Percentiles rank a stretch among this genome's conserved stretches.
phyloP scores from a whole-genome alignment of 1,140 invertebrate genomes.

The Hermetia illucens region DNA sequence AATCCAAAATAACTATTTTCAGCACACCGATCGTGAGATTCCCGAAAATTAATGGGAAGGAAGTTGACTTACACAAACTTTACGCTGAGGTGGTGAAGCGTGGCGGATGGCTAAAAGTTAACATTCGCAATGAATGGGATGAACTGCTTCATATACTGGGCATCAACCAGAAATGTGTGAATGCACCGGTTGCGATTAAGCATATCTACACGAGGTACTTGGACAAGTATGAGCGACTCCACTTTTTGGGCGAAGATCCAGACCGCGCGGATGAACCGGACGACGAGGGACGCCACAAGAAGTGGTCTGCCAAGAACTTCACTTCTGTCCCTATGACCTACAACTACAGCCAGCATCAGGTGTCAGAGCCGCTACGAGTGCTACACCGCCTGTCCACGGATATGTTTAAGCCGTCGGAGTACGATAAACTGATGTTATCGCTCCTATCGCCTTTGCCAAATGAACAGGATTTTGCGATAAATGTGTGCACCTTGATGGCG shows the following conservation, averaged over 20 bases:
- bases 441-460: conserved; percentile 90
- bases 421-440: conserved; percentile 77
- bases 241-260: conserved; percentile 56
- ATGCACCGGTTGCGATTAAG: conserved; percentile 73
- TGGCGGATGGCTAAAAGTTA: conserved; percentile 87
- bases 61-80: conserved; percentile 80
- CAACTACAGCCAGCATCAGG: conserved; percentile 69
- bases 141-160: conserved; percentile 60
- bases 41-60: conserved; percentile 73
- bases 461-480: conserved; percentile 96
- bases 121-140: conserved; percentile 65
- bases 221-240: conserved; percentile 33
- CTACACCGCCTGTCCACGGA: conserved; percentile 32
- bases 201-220: conserved; percentile 77
- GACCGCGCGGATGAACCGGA: conserved; percentile 63
- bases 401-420: conserved; percentile 64
- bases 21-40: conserved; percentile 61
- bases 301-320: conserved; percentile 48
- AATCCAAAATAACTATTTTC: conserved; percentile 25
- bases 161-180: conserved; percentile 65
- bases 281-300: conserved; percentile 54
- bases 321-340: conserved; percentile 65
- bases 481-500: conserved; percentile 88
- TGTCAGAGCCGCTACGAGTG: conserved; percentile 42
- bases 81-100: conserved; percentile 80